Conservation (phyloP, 2,797 vertebrate genomes). For the Hephaestus fuliginosus region DNA sequence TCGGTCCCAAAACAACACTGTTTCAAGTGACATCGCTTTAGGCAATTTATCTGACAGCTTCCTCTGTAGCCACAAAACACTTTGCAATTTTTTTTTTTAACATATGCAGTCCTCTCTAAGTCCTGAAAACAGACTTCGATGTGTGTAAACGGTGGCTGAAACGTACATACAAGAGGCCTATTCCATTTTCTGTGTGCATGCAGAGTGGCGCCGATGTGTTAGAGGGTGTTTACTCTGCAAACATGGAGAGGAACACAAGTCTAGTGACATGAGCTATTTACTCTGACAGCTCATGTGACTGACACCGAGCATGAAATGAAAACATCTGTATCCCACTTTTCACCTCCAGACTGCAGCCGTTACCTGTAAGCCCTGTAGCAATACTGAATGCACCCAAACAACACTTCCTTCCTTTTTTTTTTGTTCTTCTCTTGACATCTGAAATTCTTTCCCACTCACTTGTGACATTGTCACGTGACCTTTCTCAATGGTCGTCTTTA, state of each 20-base stretch:
- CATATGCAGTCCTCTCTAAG: neutral
- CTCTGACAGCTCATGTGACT: neutral
- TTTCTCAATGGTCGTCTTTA: slow-evolving; percentile 75
- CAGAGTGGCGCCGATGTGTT: neutral
- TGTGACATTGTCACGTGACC: slow-evolving; percentile 74
- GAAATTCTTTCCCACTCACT: slow-evolving; percentile 57
- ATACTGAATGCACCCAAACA: neutral
- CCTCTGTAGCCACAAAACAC: neutral
- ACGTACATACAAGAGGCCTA: neutral
- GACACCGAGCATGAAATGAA: too few species aligned
- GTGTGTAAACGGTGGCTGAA: too few species aligned
- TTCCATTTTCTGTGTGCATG: neutral
- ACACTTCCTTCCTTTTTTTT: slow-evolving; percentile 21
- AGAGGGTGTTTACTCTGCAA: slow-evolving; percentile 3
- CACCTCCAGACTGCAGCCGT: neutral
- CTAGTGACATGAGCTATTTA: neutral
- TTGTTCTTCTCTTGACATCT: slow-evolving; percentile 33
- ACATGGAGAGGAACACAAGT: neutral
- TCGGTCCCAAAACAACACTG: too few species aligned
- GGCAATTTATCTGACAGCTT: neutral
- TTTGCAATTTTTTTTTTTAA: neutral
- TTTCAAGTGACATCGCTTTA: neutral
- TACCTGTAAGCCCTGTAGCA: neutral
- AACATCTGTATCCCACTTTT: neutral
- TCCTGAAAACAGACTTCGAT: neutral